phyloP scores from a whole-genome alignment of 2,888 invertebrate genomes.

The Ichneumoninae sp. region DNA sequence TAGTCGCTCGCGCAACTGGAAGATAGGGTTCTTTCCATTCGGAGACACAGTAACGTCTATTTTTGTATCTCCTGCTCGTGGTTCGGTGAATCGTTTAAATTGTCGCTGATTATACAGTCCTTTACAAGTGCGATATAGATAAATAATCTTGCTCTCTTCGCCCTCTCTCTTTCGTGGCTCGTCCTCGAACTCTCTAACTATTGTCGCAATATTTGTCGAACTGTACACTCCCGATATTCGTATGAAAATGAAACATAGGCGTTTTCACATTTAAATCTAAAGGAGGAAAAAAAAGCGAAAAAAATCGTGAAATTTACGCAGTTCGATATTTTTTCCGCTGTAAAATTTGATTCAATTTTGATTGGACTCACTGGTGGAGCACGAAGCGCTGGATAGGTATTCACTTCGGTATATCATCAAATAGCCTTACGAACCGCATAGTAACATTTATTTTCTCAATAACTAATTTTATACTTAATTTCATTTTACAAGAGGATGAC shows the following conservation, averaged over 20 bases:
- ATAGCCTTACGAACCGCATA: constrained; percentile 75
- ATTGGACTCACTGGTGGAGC: constrained; percentile 46
- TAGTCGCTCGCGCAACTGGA: constrained; percentile 42
- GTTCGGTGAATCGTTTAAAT: constrained; percentile 51
- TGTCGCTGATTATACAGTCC: constrained; percentile 58
- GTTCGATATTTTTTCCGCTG: constrained; percentile 3
- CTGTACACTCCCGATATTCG: constrained; percentile 41
- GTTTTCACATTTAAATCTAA: constrained; percentile 4
- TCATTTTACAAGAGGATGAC: constrained; percentile 62
- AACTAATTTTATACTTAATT: constrained; percentile 71
- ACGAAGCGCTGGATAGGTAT: constrained; percentile 67
- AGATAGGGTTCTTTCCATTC: constrained; percentile 19
- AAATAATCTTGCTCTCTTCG: constrained; percentile 52
- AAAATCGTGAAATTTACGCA: neutral
- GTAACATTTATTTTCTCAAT: constrained; percentile 78
- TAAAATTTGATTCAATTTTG: constrained; percentile 57
- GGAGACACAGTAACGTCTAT: constrained; percentile 18
- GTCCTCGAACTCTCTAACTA: constrained; percentile 43
- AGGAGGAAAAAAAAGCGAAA: constrained; percentile 12
- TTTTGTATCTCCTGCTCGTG: constrained; percentile 9
- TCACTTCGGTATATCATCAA: constrained; percentile 71
- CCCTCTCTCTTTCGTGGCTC: constrained; percentile 11
- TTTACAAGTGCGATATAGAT: constrained; percentile 60
- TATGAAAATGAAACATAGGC: constrained; percentile 34
- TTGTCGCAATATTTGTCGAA: constrained; percentile 62